phyloP scores from a whole-genome alignment of 2,888 invertebrate genomes.

The Monochamus alternatus region DNA sequence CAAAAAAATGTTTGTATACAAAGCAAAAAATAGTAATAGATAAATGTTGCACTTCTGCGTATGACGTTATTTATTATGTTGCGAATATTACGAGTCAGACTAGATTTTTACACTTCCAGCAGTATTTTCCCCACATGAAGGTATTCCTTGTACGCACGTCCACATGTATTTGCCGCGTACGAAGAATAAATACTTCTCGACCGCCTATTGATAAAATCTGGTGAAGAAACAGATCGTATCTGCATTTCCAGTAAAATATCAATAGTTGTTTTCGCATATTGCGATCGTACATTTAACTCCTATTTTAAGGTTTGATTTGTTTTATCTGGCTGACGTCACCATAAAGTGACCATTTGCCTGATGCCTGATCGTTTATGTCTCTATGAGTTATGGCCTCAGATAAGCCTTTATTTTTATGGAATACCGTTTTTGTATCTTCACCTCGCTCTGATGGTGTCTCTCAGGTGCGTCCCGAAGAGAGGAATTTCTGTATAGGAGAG shows the following conservation, averaged over 20 bases:
- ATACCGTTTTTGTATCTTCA: conserved; percentile 13
- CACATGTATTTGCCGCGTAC: conserved; percentile 19
- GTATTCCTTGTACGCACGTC: conserved; percentile 7
- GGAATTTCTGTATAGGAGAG: background rate
- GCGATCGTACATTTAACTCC: conserved; percentile 49
- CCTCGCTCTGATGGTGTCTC: background rate
- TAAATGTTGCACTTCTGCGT: too few relatives aligned
- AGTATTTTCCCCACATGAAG: background rate
- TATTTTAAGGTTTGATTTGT: conserved; percentile 50
- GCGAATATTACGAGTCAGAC: background rate
- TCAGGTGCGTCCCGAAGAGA: background rate
- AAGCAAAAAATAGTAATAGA: too few relatives aligned
- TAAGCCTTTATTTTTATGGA: conserved; percentile 27
- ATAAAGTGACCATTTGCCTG: conserved; percentile 46
- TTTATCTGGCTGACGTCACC: conserved; percentile 43
- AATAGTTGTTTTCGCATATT: conserved; percentile 49
- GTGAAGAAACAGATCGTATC: conserved; percentile 43
- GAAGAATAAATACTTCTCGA: conserved; percentile 16
- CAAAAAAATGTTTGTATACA: too few relatives aligned
- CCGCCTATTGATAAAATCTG: conserved; percentile 23
- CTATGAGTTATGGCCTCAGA: conserved; percentile 37
- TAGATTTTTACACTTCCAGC: background rate
- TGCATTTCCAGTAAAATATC: conserved; percentile 44
- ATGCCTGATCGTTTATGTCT: conserved; percentile 42
- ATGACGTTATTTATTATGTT: too few relatives aligned